A percentile compares a stretch with the other conserved stretches of the same genome.
These are phyloP conservation scores for Pholis gunnellus DNA, from an alignment of 2,113 vertebrate species.

Conservation along the genomic window DNA sequence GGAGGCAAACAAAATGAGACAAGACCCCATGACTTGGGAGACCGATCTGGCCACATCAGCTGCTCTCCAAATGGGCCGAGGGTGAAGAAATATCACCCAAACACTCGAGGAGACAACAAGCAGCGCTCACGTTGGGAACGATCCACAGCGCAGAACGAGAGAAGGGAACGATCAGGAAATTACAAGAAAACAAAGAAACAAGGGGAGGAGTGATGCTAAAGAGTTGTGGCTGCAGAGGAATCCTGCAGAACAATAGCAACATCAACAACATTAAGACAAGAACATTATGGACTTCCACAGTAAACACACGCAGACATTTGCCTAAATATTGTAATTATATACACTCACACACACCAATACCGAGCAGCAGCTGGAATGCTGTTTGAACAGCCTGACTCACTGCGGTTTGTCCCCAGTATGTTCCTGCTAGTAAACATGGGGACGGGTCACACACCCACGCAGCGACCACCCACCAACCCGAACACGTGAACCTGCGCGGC, in stretches of 20 bases:
- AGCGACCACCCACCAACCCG: slow-evolving; percentile 62
- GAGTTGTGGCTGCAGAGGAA: slow-evolving; percentile 28
- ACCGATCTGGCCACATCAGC: slow-evolving; percentile 38
- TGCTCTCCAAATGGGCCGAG: slow-evolving; percentile 28
- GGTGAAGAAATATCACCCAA: slow-evolving; percentile 51
- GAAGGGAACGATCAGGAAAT: slow-evolving; percentile 16
- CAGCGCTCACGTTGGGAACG: slow-evolving; percentile 32
- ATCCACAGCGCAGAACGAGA: slow-evolving; percentile 16
- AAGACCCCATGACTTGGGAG: background rate
- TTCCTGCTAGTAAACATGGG: slow-evolving; percentile 58
- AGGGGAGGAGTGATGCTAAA: slow-evolving; percentile 28
- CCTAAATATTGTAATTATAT: slow-evolving; percentile 31
- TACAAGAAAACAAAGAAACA: slow-evolving; percentile 23
- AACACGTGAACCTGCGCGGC: slow-evolving; percentile 2
- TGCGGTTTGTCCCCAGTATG: slow-evolving; percentile 30
- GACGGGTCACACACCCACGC: slow-evolving; percentile 35
- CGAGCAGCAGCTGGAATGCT: slow-evolving; percentile 47
- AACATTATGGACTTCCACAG: slow-evolving; percentile 36
- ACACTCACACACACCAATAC: slow-evolving; percentile 19
- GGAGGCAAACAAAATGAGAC: too few relatives aligned
- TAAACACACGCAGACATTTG: slow-evolving; percentile 32
- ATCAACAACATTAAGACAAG: slow-evolving; percentile 45
- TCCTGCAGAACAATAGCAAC: slow-evolving; percentile 54
- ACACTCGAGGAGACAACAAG: slow-evolving; percentile 45
- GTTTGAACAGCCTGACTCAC: slow-evolving; percentile 37